Base-by-base conservation (phyloP, 2,888 invertebrate genomes). In the Doris montereyensis region DNA sequence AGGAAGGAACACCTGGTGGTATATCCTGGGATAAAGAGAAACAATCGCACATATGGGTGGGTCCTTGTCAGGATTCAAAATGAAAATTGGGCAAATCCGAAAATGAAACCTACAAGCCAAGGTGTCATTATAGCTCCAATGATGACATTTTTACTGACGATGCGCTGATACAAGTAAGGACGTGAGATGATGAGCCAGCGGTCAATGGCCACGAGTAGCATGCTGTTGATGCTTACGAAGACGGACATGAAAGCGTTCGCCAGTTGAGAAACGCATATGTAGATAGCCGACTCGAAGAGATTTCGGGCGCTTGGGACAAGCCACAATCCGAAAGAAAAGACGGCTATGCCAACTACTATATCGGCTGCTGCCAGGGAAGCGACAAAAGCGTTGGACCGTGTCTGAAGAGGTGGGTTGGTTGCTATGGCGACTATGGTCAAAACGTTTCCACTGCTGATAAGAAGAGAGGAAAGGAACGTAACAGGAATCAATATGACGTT, bases 291-390 rank as follows among this genome's bases (percentile, higher is more conserved):
- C 21, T 32, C 73, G 78, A 74, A 78, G 0, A 78, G 68, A 8
- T 24, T 52, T 24, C 78, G 8, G 13, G 57, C 32, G 1, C 32
- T n/a, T 17, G 78, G 78, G 0, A 78, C 24, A 21, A 78, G 10
- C 28, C 73, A 78, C 32, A 78, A 41, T n/a, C 74, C 78, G 35
- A 78, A 17, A 21, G 74, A 58, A 21, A 78, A 57, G 2, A 41
- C 8, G 17, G 62, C 26, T 26, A 79, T 32, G 1, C 79, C 79
- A 13, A 79, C 79, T 5, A 79, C 24, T 13, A 79, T 70, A 34
- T 79, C 79, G 0, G 79, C 79, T 1, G 3, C 58, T 0, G 79
- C 79, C 58, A 79, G n/a, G 30, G 68, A 76, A 8, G 71, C 71
- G 30, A 79, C 79, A 57, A 76, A 74, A 26, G 32, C 26, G 62